phyloP scores from a whole-genome alignment of 2,797 vertebrate species.

The Chelon labrosus region DNA sequence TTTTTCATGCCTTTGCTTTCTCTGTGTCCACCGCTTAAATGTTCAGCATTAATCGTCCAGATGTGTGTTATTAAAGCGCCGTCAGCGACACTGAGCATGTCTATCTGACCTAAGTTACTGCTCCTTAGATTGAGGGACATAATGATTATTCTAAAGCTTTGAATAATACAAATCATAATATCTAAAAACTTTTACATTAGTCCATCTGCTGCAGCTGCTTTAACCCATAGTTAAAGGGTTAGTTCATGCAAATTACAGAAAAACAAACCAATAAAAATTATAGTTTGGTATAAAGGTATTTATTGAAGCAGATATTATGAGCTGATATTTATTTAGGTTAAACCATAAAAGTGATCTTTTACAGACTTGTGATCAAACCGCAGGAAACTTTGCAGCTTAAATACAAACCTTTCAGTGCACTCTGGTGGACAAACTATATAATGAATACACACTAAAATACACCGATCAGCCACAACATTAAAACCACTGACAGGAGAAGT shows the following conservation, averaged over 20 bases:
- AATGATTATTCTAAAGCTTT: background rate
- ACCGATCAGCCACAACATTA: too few relatives aligned
- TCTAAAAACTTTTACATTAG: background rate
- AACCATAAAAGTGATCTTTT: too few relatives aligned
- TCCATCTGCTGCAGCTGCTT: too few relatives aligned
- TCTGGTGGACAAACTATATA: background rate
- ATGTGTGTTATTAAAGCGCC: background rate
- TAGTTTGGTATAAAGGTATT: too few relatives aligned
- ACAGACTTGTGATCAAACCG: background rate
- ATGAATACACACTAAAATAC: too few relatives aligned
- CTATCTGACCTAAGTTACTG: slow-evolving; percentile 12
- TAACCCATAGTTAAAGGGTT: background rate
- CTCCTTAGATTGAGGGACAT: background rate
- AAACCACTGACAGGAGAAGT: too few relatives aligned
- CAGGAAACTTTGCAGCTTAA: background rate
- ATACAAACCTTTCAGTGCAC: background rate
- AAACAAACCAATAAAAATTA: background rate
- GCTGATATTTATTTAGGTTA: background rate
- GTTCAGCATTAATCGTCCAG: slow-evolving; percentile 11
- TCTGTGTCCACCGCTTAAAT: slow-evolving; percentile 20
- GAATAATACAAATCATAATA: background rate
- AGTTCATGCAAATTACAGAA: background rate
- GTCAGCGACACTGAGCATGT: background rate
- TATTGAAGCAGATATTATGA: background rate
- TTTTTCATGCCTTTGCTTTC: slow-evolving; percentile 31